Evolutionary conservation across 1,140 invertebrate genomes (phyloP).

Genomic region (Phocides pigmalion): DNA sequence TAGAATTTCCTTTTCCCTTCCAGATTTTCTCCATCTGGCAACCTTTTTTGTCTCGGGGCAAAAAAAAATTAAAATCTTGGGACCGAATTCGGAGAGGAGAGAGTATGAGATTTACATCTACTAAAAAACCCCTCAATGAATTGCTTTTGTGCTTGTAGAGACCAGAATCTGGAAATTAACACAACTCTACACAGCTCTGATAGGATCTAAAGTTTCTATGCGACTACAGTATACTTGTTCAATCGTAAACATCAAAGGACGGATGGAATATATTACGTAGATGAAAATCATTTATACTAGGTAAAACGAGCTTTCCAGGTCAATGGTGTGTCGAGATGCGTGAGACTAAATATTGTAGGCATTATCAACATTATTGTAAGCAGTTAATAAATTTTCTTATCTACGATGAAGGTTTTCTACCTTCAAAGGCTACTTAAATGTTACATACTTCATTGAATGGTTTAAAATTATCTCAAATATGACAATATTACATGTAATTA

Average conservation of each 20-base stretch:
- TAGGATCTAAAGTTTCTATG: not conserved
- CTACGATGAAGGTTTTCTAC: not conserved
- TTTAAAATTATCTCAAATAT: too few relatives aligned
- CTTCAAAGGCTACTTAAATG: not conserved
- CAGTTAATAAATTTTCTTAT: not conserved
- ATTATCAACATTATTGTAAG: conserved; percentile 5
- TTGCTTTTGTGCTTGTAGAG: too few relatives aligned
- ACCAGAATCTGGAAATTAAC: too few relatives aligned
- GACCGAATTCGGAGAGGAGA: too few relatives aligned
- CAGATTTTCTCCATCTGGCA: too few relatives aligned
- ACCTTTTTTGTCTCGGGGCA: too few relatives aligned
- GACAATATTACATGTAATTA: too few relatives aligned
- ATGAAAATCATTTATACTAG: conserved; percentile 11
- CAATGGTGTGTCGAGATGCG: conserved; percentile 12
- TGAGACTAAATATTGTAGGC: not conserved
- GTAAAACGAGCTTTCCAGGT: conserved; percentile 28
- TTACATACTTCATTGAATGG: not conserved
- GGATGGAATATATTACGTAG: not conserved
- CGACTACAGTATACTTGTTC: not conserved
- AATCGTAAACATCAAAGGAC: not conserved
- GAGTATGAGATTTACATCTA: too few relatives aligned
- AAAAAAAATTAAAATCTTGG: too few relatives aligned
- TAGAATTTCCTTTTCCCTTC: too few relatives aligned
- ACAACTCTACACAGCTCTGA: not conserved
- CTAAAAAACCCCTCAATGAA: too few relatives aligned